Evolutionary conservation across 1,140 invertebrate species (phyloP).

Genomic region (Drosophila aff.): DNA sequence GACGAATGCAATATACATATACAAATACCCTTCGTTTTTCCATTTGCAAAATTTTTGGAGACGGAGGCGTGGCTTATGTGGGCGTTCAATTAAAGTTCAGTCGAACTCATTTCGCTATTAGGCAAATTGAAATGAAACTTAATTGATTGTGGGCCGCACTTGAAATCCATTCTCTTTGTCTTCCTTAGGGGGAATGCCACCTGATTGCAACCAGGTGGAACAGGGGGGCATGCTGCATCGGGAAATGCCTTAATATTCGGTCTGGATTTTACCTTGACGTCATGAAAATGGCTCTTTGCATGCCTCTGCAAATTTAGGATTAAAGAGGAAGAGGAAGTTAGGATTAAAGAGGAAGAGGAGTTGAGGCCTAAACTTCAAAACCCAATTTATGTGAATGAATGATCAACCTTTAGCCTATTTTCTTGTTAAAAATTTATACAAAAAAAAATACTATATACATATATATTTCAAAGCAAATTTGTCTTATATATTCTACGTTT

Average conservation of each 20-base stretch:
- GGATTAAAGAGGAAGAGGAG: not conserved
- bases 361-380: too few relatives aligned
- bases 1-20: slow-evolving; percentile 23
- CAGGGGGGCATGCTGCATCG: not conserved
- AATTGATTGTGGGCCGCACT: slow-evolving; percentile 62
- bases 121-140: slow-evolving; percentile 54
- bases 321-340: not conserved
- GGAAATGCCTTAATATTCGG: slow-evolving; percentile 10
- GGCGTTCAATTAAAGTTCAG: slow-evolving; percentile 58
- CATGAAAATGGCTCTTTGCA: not conserved
- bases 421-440: too few relatives aligned
- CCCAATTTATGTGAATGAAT: too few relatives aligned
- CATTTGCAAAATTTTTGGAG: slow-evolving; percentile 15
- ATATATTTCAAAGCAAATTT: too few relatives aligned
- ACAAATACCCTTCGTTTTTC: not conserved
- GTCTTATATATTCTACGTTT: too few relatives aligned
- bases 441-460: too few relatives aligned
- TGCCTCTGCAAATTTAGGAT: not conserved
- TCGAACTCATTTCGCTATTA: slow-evolving; percentile 55
- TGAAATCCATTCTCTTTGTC: slow-evolving; percentile 11
- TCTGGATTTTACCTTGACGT: slow-evolving; percentile 14
- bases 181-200: slow-evolving; percentile 5
- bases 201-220: slow-evolving; percentile 20
- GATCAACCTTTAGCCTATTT: too few relatives aligned
- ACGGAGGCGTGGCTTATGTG: slow-evolving; percentile 15